A percentile compares a stretch with the other conserved stretches of the same genome.
These are phyloP conservation scores for Diarsia rubi DNA, from an alignment of 2,888 invertebrate genomes.

Conservation along the genomic window DNA sequence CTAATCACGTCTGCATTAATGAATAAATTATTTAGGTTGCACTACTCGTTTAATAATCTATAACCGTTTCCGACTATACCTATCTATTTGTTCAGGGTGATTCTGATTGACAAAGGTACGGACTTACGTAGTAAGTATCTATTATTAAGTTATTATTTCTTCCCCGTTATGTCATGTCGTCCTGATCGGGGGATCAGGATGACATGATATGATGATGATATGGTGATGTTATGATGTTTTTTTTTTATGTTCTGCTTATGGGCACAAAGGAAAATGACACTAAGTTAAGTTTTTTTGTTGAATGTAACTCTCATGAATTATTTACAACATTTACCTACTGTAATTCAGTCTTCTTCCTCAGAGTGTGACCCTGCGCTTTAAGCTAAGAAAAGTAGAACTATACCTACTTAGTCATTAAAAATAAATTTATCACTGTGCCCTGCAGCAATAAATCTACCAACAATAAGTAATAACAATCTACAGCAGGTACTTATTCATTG, in stretches of 20 bases:
- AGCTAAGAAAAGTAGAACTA: neutral
- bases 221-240: neutral
- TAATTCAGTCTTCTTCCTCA: neutral
- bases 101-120: conserved; percentile 18
- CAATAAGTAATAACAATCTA: conserved; percentile 45
- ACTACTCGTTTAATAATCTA: conserved; percentile 41
- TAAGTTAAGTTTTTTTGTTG: neutral
- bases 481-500: conserved; percentile 12
- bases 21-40: conserved; percentile 55
- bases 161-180: no score
- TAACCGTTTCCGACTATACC: conserved; percentile 29
- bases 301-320: neutral
- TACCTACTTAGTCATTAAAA: conserved; percentile 10
- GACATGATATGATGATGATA: neutral
- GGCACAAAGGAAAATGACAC: neutral
- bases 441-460: conserved; percentile 13
- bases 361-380: neutral
- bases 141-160: neutral
- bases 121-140: neutral
- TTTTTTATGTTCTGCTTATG: neutral
- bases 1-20: conserved; percentile 53
- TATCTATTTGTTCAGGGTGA: conserved; percentile 35
- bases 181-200: no score
- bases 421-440: conserved; percentile 11
- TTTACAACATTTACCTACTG: neutral